These are phyloP conservation scores for Dermatemys mawii DNA, from an alignment of 2,113 vertebrate genomes.

Conservation along the genomic window DNA sequence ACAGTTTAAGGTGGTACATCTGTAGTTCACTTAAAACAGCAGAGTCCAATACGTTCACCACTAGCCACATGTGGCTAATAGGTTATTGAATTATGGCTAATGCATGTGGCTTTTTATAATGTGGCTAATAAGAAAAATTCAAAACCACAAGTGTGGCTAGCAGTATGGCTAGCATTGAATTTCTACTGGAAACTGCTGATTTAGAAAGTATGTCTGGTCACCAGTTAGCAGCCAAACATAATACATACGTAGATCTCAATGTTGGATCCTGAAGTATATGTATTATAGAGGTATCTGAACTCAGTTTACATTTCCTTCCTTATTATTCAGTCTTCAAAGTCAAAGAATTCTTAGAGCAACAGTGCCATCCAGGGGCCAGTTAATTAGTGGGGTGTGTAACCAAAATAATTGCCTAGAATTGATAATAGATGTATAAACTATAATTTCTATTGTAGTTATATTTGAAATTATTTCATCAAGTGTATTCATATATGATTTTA, in stretches of 20 bases:
- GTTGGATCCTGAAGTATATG: not conserved
- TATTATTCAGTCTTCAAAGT: not conserved
- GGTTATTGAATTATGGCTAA: no score
- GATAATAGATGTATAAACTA: not conserved
- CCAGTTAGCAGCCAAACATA: not conserved
- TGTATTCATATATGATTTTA: not conserved
- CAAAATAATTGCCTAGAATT: not conserved
- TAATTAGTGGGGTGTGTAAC: not conserved
- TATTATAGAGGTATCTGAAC: not conserved
- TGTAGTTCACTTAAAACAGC: not conserved
- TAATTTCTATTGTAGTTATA: not conserved
- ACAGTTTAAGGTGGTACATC: not conserved
- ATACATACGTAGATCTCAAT: conserved; percentile 12
- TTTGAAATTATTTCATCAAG: not conserved
- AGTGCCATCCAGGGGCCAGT: conserved; percentile 74
- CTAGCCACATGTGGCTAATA: no score
- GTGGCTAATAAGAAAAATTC: no score
- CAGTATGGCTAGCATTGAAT: no score
- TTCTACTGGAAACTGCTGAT: no score
- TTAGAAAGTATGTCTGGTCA: not conserved
- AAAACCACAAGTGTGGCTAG: no score
- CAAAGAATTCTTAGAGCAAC: conserved; percentile 58
- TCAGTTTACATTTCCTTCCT: not conserved
- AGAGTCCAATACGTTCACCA: no score
- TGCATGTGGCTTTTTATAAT: no score